Evolutionary conservation across 2,113 vertebrate species (phyloP), one percentile per base, ranked within the genome.

Genomic region (Silurus glanis): DNA sequence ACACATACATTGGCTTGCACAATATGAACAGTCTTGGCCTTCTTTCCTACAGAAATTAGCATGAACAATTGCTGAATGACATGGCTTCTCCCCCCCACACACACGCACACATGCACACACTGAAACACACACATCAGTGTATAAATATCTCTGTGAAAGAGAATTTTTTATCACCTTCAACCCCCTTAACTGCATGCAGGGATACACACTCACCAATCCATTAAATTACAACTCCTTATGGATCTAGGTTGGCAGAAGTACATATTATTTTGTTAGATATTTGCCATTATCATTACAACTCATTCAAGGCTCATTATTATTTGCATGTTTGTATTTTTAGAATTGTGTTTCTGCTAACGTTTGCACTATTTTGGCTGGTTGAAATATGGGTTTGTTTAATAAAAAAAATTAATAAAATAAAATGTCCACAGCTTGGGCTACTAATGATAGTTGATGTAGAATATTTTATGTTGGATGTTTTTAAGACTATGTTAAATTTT

Each of bases 261-360:
- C 45, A 49, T 83, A 79, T 55, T 25, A 28, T 83, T 86, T 74
- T 72, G 49, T 86, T 47, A 16, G 25, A 72, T 25, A n/a, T 85
- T 55, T 88, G 49, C 45, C 53, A 47, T 81, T 49, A 47, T 72
- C 28, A 16, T 37, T 69, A 62, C 37, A 25, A 49, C 80, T 47
- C 17, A 49, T 59, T 49, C 76, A 23, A 76, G 62, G 12, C 16
- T 16, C 49, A 21, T 55, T 87, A 45, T 83, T 28, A 80, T 83
- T 83, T 89, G 88, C 88, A 81, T 89, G 88, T 67, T 82, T 56
- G n/a, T 28, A 76, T 75, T 83, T 78, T 88, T 72, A 53, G 47
- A 59, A n/a, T 71, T 83, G 58, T 74, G 14, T 72, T 37, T 61
- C 37, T 74, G 56, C 72, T 67, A 59, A 83, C 75, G 45, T 25